Base-by-base conservation (phyloP, 2,888 invertebrate genomes). In the Aproaerema taeniolella region DNA sequence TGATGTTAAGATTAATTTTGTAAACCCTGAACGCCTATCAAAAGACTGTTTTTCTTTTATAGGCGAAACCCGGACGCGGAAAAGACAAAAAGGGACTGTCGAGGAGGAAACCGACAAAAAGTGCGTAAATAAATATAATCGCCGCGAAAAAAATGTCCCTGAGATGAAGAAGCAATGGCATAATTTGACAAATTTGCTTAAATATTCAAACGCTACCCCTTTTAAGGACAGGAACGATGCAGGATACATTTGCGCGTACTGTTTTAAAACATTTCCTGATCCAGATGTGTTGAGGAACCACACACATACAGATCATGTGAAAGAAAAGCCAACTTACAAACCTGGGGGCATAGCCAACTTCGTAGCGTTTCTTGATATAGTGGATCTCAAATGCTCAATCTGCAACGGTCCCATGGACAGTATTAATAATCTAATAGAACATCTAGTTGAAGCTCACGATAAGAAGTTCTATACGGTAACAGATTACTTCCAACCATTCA, bases 41-140 rank as follows among this genome's bases (percentile, higher is more conserved):
- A 74, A n/a, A 70, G 66, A 64, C 67, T 72, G 55, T 74, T 80
- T 82, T 83, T 83, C 82, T 83, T 83, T 83, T 83, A 79, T 83
- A 85, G 83, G 83, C 75, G 64, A 62, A 49, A 68, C 70, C 58
- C 67, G 79, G 65, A 70, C 70, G 52, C 55, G 67, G 54, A 79
- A 78, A 73, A 78, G 68, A 63, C 63, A 58, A 47, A 77, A 75
- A 66, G 65, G 58, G 43, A 53, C 75, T 9, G n/a, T 6, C 20
- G 67, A 58, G 46, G 61, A 58, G 41, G 56, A 14, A 10, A n/a
- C 13, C 33, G 12, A 12, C 14, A 13, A 14, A 17, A 14, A n/a
- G n/a, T n/a, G n/a, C n/a, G n/a, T n/a, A n/a, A n/a, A n/a, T n/a
- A n/a, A 31, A 31, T n/a, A n/a, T n/a, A n/a, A n/a, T n/a, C n/a